phyloP scores from a whole-genome alignment of 2,113 vertebrate species.

The Balaeniceps rex region DNA sequence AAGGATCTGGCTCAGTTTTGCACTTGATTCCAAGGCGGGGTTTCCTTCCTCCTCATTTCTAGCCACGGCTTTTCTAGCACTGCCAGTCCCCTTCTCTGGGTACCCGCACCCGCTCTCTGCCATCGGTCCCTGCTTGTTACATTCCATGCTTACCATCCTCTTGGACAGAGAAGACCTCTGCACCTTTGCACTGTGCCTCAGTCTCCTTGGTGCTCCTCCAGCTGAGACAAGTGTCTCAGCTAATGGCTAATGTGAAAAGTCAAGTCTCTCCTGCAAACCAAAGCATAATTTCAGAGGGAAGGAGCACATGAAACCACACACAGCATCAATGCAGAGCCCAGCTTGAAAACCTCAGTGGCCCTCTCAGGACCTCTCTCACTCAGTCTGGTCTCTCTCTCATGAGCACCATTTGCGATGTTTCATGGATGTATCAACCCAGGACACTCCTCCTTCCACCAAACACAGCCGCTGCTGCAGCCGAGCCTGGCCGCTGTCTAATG shows the following conservation, averaged over 20 bases:
- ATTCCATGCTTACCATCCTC: neutral
- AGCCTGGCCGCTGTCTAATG: neutral
- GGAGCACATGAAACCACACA: neutral
- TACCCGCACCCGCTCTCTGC: neutral
- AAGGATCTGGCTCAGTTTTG: neutral
- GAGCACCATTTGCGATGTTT: neutral
- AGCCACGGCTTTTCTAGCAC: neutral
- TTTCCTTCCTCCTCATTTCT: neutral
- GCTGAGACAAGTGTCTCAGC: neutral
- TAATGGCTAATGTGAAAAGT: neutral
- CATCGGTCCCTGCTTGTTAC: fast-evolving
- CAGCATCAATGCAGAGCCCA: neutral
- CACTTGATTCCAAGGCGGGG: neutral
- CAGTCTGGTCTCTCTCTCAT: neutral
- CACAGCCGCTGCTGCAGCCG: neutral
- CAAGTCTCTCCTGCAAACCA: neutral
- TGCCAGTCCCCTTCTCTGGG: neutral
- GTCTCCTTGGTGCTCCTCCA: neutral
- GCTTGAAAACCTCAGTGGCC: neutral
- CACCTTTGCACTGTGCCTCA: fast-evolving
- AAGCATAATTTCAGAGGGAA: neutral
- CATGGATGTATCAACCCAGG: neutral
- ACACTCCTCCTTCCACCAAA: neutral
- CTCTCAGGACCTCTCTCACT: neutral
- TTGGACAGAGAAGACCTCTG: neutral